These are phyloP conservation scores for Odontomyia ornata DNA, from an alignment of 2,888 invertebrate genomes.

Conservation along the genomic window DNA sequence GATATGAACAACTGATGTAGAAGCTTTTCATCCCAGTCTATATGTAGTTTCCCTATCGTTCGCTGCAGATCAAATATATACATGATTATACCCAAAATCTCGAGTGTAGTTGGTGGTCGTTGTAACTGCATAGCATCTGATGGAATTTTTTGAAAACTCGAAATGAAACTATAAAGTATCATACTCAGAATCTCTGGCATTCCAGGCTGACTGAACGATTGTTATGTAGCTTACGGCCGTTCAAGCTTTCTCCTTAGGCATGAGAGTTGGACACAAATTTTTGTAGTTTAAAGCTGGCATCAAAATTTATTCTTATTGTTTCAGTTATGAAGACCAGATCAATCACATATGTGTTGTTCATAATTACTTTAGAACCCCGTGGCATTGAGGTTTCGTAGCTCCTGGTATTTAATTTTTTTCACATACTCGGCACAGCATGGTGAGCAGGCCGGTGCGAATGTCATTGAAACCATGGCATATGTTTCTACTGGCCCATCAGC, in stretches of 20 bases:
- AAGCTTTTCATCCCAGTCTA: neutral
- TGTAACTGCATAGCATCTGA: constrained; percentile 41
- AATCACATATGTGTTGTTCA: constrained; percentile 50
- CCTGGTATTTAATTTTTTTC: constrained; percentile 53
- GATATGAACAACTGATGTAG: neutral
- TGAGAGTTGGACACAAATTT: too few relatives aligned
- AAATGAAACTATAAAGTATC: too few relatives aligned
- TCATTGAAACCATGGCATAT: neutral
- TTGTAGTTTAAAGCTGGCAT: constrained; percentile 46
- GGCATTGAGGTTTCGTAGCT: too few relatives aligned
- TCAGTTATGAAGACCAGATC: constrained; percentile 52
- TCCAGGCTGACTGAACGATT: too few relatives aligned
- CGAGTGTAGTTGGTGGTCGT: constrained; percentile 51
- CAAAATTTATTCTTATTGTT: neutral
- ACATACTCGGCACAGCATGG: constrained; percentile 55
- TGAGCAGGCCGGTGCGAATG: constrained; percentile 41
- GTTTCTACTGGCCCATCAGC: too few relatives aligned
- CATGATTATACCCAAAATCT: constrained; percentile 46
- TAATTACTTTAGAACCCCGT: too few relatives aligned
- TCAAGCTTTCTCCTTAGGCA: constrained; percentile 47
- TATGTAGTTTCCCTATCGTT: constrained; percentile 47
- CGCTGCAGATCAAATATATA: constrained; percentile 31
- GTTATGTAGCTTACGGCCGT: too few relatives aligned
- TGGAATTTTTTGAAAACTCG: too few relatives aligned
- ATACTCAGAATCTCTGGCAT: too few relatives aligned